Conservation (phyloP, 1,140 invertebrate species). For the Wiebesia pumilae region DNA sequence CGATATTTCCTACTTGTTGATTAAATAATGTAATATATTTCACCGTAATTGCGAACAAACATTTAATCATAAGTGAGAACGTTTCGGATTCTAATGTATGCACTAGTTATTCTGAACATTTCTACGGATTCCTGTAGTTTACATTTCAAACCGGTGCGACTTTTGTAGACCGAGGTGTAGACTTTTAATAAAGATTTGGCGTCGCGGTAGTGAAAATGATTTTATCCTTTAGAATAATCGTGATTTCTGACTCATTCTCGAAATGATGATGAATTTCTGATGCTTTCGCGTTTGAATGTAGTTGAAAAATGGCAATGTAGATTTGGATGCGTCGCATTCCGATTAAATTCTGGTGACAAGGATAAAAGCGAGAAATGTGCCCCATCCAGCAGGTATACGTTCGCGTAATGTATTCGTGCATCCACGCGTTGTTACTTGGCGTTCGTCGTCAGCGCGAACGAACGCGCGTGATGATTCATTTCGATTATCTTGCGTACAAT, state of each 20-base stretch:
- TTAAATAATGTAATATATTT: too few species aligned
- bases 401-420: too few species aligned
- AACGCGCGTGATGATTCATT: constrained; percentile 39
- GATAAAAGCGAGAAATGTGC: neutral
- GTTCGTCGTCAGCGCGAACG: neutral
- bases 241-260: neutral
- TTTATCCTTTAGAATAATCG: neutral
- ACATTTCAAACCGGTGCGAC: too few species aligned
- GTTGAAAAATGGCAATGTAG: neutral
- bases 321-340: neutral
- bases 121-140: too few species aligned
- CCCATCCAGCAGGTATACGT: neutral
- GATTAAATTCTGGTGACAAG: neutral
- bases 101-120: too few species aligned
- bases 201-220: neutral
- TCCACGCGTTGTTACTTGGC: too few species aligned
- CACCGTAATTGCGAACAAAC: too few species aligned
- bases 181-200: neutral
- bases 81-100: too few species aligned
- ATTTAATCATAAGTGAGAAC: too few species aligned
- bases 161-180: too few species aligned
- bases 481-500: constrained; percentile 48
- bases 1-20: too few species aligned
- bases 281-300: neutral
- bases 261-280: neutral